Evolutionary conservation across 2,797 vertebrate species (phyloP).

Genomic region (Enteromius fasciolatus): DNA sequence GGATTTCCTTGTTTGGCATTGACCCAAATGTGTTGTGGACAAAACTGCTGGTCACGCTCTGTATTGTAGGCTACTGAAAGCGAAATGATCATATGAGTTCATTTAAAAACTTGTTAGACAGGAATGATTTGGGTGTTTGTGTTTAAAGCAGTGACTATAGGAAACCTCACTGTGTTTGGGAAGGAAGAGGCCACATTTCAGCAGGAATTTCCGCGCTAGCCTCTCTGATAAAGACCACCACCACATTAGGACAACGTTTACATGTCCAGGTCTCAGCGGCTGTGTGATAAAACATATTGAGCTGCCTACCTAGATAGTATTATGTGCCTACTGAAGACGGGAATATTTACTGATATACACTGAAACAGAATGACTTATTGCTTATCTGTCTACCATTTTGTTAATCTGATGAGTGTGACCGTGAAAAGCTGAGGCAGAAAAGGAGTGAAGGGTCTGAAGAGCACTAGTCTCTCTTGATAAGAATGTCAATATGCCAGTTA

Average conservation of each 20-base stretch:
- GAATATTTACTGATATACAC: background rate
- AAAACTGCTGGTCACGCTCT: background rate
- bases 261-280: background rate
- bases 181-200: constrained; percentile 19
- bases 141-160: constrained; percentile 39
- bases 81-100: background rate
- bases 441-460: background rate
- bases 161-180: constrained; percentile 11
- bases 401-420: background rate
- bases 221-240: background rate
- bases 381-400: background rate
- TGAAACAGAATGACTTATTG: background rate
- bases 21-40: background rate
- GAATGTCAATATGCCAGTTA: background rate
- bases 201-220: background rate
- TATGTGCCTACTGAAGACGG: background rate
- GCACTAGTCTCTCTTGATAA: background rate
- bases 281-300: background rate
- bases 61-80: constrained; percentile 25
- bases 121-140: constrained; percentile 35
- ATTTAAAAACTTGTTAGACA: constrained; percentile 41
- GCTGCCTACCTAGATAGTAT: background rate
- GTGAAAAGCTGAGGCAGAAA: background rate
- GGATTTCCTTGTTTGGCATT: constrained; percentile 11
- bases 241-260: background rate